A percentile compares a stretch with the other conserved stretches of the same genome.
Evolutionary conservation across 2,113 vertebrate genomes (phyloP).

Genomic region (Entomyzon cyanotis): DNA sequence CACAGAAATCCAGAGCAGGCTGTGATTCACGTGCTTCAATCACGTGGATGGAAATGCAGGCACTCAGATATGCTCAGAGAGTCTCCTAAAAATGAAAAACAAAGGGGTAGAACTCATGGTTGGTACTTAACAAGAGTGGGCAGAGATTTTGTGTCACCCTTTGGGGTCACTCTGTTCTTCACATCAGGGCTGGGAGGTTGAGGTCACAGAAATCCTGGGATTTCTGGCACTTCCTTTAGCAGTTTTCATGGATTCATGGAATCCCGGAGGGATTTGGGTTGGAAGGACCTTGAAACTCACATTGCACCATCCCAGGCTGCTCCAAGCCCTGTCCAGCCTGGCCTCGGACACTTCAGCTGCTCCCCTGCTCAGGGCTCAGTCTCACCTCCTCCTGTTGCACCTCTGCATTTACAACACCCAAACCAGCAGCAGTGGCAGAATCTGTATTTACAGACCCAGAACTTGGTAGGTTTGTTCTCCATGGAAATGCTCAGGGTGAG

Average conservation of each 20-base stretch:
- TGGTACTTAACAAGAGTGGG: rapidly evolving
- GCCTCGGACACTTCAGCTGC: not conserved
- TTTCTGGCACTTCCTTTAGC: not conserved
- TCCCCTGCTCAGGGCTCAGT: not conserved
- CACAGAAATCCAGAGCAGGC: not conserved
- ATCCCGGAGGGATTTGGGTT: rapidly evolving
- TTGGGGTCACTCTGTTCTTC: not conserved
- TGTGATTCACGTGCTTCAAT: not conserved
- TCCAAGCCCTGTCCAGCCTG: not conserved
- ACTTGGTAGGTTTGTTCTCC: not conserved
- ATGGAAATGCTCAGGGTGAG: not conserved
- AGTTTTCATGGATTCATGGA: not conserved
- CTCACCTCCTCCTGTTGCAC: not conserved
- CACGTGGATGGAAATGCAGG: rapidly evolving
- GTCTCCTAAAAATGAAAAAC: not conserved
- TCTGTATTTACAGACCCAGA: not conserved
- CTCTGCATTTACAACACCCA: rapidly evolving
- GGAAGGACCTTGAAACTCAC: rapidly evolving
- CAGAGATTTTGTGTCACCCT: not conserved
- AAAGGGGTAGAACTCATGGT: not conserved
- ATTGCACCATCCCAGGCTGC: not conserved
- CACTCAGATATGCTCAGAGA: not conserved
- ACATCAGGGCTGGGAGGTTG: not conserved
- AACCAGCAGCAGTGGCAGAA: not conserved
- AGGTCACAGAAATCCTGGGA: no score